These are phyloP conservation scores for Phoebastria nigripes DNA, from an alignment of 2,797 vertebrate genomes.

Conservation along the genomic window DNA sequence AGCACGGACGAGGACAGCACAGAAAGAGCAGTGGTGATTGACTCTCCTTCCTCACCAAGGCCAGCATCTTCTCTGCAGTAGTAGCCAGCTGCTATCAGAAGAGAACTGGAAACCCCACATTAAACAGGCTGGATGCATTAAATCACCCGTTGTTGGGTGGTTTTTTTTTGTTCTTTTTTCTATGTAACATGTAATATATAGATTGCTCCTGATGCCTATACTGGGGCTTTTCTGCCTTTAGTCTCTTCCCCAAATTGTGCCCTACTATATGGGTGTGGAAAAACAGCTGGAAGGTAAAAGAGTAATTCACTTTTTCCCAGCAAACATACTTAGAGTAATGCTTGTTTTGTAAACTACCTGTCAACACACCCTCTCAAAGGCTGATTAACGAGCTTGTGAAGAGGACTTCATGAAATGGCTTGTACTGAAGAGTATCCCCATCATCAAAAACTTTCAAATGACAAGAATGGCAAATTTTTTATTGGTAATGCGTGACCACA, in stretches of 20 bases:
- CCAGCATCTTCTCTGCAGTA: background rate
- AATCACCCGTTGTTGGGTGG: accelerated
- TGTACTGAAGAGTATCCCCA: accelerated
- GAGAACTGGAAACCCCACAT: background rate
- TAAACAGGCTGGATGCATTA: background rate
- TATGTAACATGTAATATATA: too few relatives aligned
- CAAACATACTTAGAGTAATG: background rate
- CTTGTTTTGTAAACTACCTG: background rate
- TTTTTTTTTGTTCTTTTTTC: accelerated
- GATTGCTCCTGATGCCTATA: accelerated
- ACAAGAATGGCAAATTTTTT: background rate
- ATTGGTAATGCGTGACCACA: background rate
- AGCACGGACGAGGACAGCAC: background rate
- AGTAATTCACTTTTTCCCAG: background rate
- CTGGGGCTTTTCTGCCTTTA: background rate
- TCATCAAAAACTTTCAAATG: background rate
- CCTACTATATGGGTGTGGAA: too few relatives aligned
- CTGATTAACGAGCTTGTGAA: background rate
- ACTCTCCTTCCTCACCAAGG: background rate
- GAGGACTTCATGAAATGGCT: background rate
- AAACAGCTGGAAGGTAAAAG: background rate
- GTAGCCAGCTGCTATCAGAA: background rate
- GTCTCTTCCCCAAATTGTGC: background rate
- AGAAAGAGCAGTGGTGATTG: background rate
- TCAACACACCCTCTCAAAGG: background rate